Evolutionary conservation across 2,797 vertebrate genomes (phyloP).

Genomic region (Crotalus adamanteus): DNA sequence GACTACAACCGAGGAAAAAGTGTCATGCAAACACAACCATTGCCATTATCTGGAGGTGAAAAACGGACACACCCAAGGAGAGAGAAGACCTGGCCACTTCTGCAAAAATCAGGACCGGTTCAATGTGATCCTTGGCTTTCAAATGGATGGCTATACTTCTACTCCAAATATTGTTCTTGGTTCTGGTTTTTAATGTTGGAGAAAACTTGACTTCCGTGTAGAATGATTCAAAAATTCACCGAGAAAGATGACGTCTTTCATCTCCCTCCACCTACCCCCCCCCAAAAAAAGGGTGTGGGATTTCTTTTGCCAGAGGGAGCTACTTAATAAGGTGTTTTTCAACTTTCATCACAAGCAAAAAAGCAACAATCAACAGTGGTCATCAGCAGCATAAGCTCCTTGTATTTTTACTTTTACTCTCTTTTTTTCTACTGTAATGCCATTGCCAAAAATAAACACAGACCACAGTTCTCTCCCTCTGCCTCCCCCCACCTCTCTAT

Average conservation of each 20-base stretch:
- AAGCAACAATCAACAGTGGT: background rate
- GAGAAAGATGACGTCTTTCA: background rate
- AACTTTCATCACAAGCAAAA: slow-evolving; percentile 22
- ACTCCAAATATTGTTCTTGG: background rate
- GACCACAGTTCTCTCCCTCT: slow-evolving; percentile 38
- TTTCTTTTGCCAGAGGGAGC: background rate
- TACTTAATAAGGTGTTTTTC: background rate
- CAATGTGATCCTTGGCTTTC: background rate
- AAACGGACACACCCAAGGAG: background rate
- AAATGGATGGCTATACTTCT: background rate
- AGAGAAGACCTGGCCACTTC: too few relatives aligned
- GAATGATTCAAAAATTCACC: background rate
- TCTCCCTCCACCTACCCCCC: background rate
- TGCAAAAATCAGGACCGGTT: too few relatives aligned
- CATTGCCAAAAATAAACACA: slow-evolving; percentile 54
- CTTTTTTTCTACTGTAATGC: slow-evolving; percentile 48
- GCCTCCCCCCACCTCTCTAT: background rate
- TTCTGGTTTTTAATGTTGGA: background rate
- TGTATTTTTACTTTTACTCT: slow-evolving; percentile 65
- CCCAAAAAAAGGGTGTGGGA: background rate
- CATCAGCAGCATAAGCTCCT: slow-evolving; percentile 34
- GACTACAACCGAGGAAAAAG: too few relatives aligned
- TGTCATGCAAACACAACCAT: too few relatives aligned
- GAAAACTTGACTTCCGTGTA: background rate
- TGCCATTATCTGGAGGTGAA: too few relatives aligned